Evolutionary conservation across 1,140 invertebrate species (phyloP), one percentile per base, ranked within the genome.

Genomic region (Euwallacea fornicatus): DNA sequence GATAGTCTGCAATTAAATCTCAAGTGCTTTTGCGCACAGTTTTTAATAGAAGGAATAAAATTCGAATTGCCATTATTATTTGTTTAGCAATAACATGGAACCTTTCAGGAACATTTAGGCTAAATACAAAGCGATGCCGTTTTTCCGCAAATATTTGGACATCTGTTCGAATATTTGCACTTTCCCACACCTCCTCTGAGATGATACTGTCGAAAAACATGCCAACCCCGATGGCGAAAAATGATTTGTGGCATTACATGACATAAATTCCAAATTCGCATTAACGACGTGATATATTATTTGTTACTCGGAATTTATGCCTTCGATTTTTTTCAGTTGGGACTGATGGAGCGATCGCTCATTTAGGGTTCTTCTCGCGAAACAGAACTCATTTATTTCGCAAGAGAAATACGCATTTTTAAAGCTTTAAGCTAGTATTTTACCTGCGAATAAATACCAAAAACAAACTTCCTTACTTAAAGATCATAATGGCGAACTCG

Each of bases 251-350:
- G 42, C 46, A 46, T 62, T 13, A 62, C 42, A 46, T 62, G 60
- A 62, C 60, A 62, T 62, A 62, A 62, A 62, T 62, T 62, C 42
- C 60, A 62, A 62, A 62, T 46, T 46, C 13, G 2, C 46, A 50
- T 11, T 11, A 50, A 11, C 60, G 60, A 62, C 13, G n/a, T 62
- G 60, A 62, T 62, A 62, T 62, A 62, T 62, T 62, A 62, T 62
- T 62, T 62, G 60, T 44, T 46, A 43, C 42, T 8, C 7, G 11
- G 16, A 62, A 62, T 62, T 62, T 62, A 62, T 62, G 44, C 46
- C 60, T 10, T 43, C n/a, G 11, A 44, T 62, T 44, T 62, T 50
- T 62, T 62, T 62, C 44, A 62, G 13, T 62, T 47, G 11, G 60
- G n/a, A n/a, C 42, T 8, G 9, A 62, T 62, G 10, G 42, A 46